Base-by-base conservation (phyloP, 2,888 invertebrate species). In the Nemotelus pantherinus region DNA sequence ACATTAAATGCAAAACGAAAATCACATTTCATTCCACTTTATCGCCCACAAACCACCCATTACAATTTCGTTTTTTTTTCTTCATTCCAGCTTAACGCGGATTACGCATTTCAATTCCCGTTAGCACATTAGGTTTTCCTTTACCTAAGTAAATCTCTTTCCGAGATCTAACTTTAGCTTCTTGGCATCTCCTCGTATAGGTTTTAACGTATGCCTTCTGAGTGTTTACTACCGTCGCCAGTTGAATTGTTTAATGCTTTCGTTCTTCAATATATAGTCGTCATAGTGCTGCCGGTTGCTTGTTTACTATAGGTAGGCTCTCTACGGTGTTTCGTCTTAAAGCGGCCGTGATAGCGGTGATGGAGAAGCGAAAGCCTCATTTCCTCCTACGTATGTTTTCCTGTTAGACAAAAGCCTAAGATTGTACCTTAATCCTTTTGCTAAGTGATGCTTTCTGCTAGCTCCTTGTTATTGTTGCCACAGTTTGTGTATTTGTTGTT, bases 401-500 rank as follows among this genome's bases (percentile, higher is more conserved):
- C 4, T 2, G 3, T 74, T 55, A 65, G 76, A 76, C 68, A 77
- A 77, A 77, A 68, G 77, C 57, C 77, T 58, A 67, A 67, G 68
- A 68, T 68, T 58, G 44, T 58, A 3, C 43, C 48, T 44, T 77
- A 77, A 77, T 77, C 77, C 77, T 77, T 77, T 77, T 58, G 48
- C 45, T 68, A 77, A 77, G 68, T 77, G 77, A 58, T 68, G 68
- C 45, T 67, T 53, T 55, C 77, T 74, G 43, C 63, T 58, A 43
- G 44, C 43, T 25, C 10, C 63, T 47, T 47, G 60, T 41, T 58
- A 63, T 72, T 57, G 45, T 72, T 72, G 47, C 47, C 44, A n/a
- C 47, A 9, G 3, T 64, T 64, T n/a, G 9, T 39, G 10, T 39
- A 41, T 43, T 39, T 64, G 10, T 39, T 6, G n/a, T n/a, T 5